Base-by-base conservation (phyloP, 1,140 invertebrate species). In the Mamestra configurata region DNA sequence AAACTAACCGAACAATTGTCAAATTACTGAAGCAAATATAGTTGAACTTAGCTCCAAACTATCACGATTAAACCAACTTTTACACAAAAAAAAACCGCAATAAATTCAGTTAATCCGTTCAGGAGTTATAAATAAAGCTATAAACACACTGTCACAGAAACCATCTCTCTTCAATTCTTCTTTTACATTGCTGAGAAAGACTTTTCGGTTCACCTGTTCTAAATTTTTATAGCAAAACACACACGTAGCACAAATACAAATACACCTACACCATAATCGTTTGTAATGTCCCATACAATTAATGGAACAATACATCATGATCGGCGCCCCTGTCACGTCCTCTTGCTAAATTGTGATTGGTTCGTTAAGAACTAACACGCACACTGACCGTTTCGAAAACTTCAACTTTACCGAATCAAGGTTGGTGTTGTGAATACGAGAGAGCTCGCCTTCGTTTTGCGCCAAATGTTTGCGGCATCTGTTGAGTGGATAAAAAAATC, bases 311-410 rank as follows among this genome's bases (percentile, higher is more conserved):
- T 87, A 86, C 61, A 49, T 59, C 5, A 49, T 57, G 59, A 87
- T 92, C 79, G 80, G 79, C 20, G 84, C 18, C 20, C 90, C 7
- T 27, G 78, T 87, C 90, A 92, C 91, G 91, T 92, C 82, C 51
- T 68, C 82, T 90, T 90, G 84, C 87, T 90, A 82, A 87, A 89
- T 86, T 83, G 83, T 88, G 85, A 90, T 68, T 84, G 82, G 82
- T 76, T 85, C 75, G 83, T 87, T 90, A 82, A 87, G 81, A 82
- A 83, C 83, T 88, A 84, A 89, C 78, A 79, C 85, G 81, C 82
- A 80, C 73, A 82, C 80, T 77, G 66, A 85, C 85, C 79, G 84
- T 92, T 90, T 85, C 87, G 85, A 89, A 88, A 91, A 89, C 82
- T 43, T 40, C 66, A 72, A 68, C 78, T 76, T 27, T 5, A 22